Evolutionary conservation across 2,888 invertebrate genomes (phyloP).

Genomic region (Tupiocoris notatus): DNA sequence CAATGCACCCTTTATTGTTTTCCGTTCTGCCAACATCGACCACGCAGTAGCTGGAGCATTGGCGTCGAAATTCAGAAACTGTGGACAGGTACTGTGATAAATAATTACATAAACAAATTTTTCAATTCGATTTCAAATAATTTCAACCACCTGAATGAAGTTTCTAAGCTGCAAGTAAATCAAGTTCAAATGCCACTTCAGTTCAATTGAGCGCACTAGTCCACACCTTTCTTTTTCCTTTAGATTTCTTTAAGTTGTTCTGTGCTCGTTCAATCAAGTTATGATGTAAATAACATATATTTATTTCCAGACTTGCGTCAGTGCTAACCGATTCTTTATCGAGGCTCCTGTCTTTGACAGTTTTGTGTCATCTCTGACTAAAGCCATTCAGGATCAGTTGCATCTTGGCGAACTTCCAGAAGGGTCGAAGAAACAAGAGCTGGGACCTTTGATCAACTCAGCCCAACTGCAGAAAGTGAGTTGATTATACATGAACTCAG

Average conservation of each 20-base stretch:
- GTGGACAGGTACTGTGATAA: conserved; percentile 68
- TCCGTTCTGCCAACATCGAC: conserved; percentile 84
- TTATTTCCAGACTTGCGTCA: conserved; percentile 78
- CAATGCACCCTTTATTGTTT: conserved; percentile 97
- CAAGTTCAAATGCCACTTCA: not conserved
- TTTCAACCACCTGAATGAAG: not conserved
- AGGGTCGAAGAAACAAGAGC: conserved; percentile 56
- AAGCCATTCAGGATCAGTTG: conserved; percentile 65
- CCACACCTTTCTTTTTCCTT: too few species aligned
- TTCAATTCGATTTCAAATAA: not conserved
- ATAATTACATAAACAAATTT: not conserved
- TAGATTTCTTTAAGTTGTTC: not conserved
- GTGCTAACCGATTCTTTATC: conserved; percentile 85
- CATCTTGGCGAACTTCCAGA: conserved; percentile 77
- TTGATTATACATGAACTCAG: conserved; percentile 17
- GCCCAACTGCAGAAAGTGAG: conserved; percentile 75
- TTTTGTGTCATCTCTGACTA: conserved; percentile 72
- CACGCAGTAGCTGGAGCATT: conserved; percentile 83
- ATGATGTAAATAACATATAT: not conserved
- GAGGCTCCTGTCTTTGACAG: conserved; percentile 75
- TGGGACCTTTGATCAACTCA: conserved; percentile 89
- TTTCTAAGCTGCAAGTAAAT: too few species aligned
- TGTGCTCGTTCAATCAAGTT: not conserved
- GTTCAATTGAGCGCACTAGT: too few species aligned
- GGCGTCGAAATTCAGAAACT: conserved; percentile 89